Evolutionary conservation across 2,797 vertebrate genomes (phyloP), one percentile per base, ranked within the genome.

Genomic region (Podarcis siculus): DNA sequence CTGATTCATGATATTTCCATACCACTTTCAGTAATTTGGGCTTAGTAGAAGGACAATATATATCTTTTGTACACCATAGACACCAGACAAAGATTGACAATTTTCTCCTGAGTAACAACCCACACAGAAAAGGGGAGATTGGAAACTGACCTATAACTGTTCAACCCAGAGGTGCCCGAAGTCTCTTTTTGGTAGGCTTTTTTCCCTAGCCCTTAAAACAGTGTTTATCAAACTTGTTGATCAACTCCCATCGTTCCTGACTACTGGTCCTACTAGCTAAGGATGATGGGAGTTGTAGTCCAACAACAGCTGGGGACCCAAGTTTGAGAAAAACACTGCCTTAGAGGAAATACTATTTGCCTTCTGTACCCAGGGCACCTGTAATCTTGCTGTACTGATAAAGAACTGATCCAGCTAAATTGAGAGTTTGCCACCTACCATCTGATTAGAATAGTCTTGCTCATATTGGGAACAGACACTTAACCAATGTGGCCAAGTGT

Each of bases 1-100:
- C 72, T 81, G n/a, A 85, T 72, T 83, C 32, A 69, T 19, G 7
- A 83, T 10, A 83, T 80, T 73, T 45, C 67, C 49, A 83, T 83
- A 23, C 2, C 25, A 64, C 58, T 27, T 75, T 67, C 17, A 19
- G 30, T 35, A 30, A 81, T 37, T 72, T 79, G 45, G n/a, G 8
- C 79, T 87, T 75, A 61, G 69, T 81, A 73, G 66, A 32, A 61
- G 8, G 45, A 5, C 64, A 83, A 12, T 79, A 88, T 79, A 72
- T 42, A 64, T 10, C 3, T 83, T 69, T 39, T 77, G 37, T 45
- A 30, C 32, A 15, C 5, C 32, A 72, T 84, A 58, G 49, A 9
- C 83, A 10, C 4, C 21, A 83, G 37, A 58, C 55, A 71, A 27
- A 8, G 30, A 79, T 79, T 78, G 27, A 76, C 42, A 27, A 55